phyloP scores from a whole-genome alignment of 2,888 invertebrate species.

The Oxytorus armatus region DNA sequence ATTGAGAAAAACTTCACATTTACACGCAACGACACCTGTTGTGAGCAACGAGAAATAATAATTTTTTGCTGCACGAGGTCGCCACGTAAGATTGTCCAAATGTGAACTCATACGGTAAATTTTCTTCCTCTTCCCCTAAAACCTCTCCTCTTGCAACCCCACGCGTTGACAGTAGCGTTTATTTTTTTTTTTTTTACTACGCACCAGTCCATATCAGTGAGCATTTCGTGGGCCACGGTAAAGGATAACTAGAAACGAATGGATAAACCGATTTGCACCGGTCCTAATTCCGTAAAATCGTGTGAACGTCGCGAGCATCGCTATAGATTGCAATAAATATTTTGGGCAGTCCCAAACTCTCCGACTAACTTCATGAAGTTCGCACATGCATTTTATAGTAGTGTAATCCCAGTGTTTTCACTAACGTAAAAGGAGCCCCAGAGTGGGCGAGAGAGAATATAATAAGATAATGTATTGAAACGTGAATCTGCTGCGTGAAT shows the following conservation, averaged over 20 bases:
- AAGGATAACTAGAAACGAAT: conserved; percentile 7
- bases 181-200: conserved; percentile 26
- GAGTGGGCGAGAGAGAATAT: conserved; percentile 36
- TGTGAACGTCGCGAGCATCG: background rate
- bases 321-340: background rate
- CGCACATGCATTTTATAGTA: background rate
- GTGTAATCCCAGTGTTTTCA: background rate
- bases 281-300: background rate
- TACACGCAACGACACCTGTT: too few relatives aligned
- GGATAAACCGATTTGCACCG: background rate
- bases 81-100: too few relatives aligned
- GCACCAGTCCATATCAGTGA: conserved; percentile 8
- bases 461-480: conserved; percentile 59
- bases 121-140: background rate
- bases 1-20: too few relatives aligned
- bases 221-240: conserved; percentile 20
- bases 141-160: conserved; percentile 5
- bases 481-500: too few relatives aligned
- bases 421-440: conserved; percentile 1
- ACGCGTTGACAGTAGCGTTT: conserved; percentile 25
- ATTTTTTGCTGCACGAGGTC: too few relatives aligned
- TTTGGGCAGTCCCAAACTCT: background rate
- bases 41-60: too few relatives aligned
- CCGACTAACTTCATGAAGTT: conserved; percentile 59
- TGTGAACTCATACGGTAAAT: too few relatives aligned